Conservation (phyloP, 2,888 invertebrate species). For the Acanthococcus lagerstroemiae region DNA sequence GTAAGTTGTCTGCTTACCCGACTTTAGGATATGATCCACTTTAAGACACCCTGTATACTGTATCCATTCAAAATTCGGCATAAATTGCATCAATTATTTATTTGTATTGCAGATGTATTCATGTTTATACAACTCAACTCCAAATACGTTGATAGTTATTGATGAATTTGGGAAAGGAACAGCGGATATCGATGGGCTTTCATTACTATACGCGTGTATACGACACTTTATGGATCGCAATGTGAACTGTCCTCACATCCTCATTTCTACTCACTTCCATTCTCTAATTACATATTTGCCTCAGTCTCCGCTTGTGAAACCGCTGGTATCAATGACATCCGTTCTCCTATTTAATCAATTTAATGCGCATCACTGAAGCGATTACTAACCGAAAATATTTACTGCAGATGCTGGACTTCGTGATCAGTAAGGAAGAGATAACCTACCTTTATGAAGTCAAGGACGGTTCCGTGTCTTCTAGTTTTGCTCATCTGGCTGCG, state of each 20-base stretch:
- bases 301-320: conserved; percentile 43
- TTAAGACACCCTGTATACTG: too few species aligned
- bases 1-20: too few species aligned
- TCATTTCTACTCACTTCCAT: conserved; percentile 70
- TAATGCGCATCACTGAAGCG: background rate
- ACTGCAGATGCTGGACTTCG: conserved; percentile 11
- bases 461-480: conserved; percentile 50
- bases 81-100: too few species aligned
- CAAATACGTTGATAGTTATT: conserved; percentile 62
- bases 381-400: background rate
- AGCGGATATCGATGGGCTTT: conserved; percentile 60
- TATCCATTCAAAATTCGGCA: too few species aligned
- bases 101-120: conserved; percentile 50
- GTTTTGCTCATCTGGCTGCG: conserved; percentile 60
- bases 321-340: conserved; percentile 46
- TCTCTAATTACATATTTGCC: conserved; percentile 52
- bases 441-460: conserved; percentile 57
- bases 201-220: conserved; percentile 59
- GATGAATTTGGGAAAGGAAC: conserved; percentile 90
- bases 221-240: conserved; percentile 53
- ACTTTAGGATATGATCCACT: too few species aligned
- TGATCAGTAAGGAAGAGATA: conserved; percentile 48
- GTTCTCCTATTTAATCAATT: background rate
- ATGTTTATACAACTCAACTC: conserved; percentile 55
- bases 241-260: conserved; percentile 54